phyloP scores from a whole-genome alignment of 2,888 invertebrate species.

The Gymnocheta viridis region DNA sequence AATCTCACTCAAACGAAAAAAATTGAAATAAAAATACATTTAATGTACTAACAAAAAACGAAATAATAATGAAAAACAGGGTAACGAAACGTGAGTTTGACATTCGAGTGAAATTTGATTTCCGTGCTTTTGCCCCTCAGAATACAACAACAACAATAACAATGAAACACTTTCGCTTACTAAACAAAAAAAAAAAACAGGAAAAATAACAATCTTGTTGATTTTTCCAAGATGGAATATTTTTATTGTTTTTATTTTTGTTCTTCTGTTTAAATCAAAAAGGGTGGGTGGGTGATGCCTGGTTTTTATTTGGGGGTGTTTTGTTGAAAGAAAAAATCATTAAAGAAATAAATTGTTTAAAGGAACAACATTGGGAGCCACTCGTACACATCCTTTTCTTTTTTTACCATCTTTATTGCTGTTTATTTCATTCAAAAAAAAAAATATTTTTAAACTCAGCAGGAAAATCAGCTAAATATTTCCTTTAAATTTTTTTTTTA shows the following conservation, averaged over 20 bases:
- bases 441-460: background rate
- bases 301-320: constrained; percentile 19
- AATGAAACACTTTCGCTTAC: constrained; percentile 51
- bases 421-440: background rate
- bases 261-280: background rate
- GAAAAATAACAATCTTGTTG: constrained; percentile 63
- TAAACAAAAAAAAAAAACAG: constrained; percentile 44
- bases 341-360: constrained; percentile 54
- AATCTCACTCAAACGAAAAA: background rate
- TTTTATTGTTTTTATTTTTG: background rate
- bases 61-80: constrained; percentile 37
- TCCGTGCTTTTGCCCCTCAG: background rate
- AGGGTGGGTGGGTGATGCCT: background rate
- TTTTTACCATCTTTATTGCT: background rate
- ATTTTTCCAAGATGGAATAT: constrained; percentile 48
- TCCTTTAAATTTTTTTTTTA: constrained; percentile 41
- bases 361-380: constrained; percentile 8
- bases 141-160: constrained; percentile 18
- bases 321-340: constrained; percentile 53
- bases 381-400: background rate
- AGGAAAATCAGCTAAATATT: constrained; percentile 10
- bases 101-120: constrained; percentile 51
- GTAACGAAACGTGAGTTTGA: constrained; percentile 45
- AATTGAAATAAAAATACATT: background rate
- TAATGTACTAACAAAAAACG: background rate